Conservation (phyloP, 2,888 invertebrate species). For the Operophtera brumata region DNA sequence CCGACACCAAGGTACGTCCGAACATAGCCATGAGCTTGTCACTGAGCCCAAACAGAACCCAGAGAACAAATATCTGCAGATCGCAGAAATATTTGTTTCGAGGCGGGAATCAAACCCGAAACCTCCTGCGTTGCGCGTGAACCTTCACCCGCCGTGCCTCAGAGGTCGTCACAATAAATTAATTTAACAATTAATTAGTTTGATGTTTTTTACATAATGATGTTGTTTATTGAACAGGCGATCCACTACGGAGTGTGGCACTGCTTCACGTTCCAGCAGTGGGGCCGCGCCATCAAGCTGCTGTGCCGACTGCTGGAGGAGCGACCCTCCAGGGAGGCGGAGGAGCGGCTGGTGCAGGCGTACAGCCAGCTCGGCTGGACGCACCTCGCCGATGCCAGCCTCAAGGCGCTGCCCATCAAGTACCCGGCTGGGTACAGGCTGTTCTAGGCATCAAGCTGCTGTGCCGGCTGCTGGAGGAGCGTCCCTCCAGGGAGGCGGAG, state of each 20-base stretch:
- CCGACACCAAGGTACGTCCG: constrained; percentile 46
- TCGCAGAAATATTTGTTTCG: no score
- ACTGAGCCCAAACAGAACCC: no score
- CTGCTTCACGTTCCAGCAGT: constrained; percentile 87
- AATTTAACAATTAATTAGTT: no score
- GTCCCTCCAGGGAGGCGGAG: constrained; percentile 86
- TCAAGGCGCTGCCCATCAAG: constrained; percentile 82
- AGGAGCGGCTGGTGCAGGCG: constrained; percentile 84
- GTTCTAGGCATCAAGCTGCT: constrained; percentile 88
- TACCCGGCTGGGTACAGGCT: constrained; percentile 85
- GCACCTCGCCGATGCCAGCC: constrained; percentile 81
- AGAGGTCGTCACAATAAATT: no score
- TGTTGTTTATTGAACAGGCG: constrained; percentile 71
- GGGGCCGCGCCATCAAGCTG: constrained; percentile 90
- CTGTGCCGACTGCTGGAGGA: constrained; percentile 90
- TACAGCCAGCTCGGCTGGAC: constrained; percentile 86
- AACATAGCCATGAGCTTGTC: no score
- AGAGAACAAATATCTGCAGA: no score
- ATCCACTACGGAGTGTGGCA: constrained; percentile 91
- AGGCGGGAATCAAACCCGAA: no score
- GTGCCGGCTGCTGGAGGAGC: constrained; percentile 89
- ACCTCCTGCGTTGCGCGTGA: no score
- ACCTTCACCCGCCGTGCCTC: no score
- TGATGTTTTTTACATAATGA: not conserved
- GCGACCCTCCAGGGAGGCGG: constrained; percentile 86